These are phyloP conservation scores for Gymnoscelis rufifasciata DNA, from an alignment of 2,888 invertebrate species.

Conservation along the genomic window DNA sequence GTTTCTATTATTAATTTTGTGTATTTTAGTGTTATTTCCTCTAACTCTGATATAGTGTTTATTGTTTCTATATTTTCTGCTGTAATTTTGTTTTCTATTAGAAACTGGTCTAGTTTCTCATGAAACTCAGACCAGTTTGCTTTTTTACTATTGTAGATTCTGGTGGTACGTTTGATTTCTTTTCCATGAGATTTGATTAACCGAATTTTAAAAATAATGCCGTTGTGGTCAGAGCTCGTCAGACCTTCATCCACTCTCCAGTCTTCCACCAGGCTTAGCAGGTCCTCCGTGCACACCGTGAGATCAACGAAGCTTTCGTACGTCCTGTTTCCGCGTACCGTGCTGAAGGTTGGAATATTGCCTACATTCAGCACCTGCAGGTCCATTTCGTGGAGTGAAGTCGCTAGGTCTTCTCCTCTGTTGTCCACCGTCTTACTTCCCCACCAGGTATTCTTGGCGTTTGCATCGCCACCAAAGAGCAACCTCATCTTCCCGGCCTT, in stretches of 20 bases:
- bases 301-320: background rate
- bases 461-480: background rate
- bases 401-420: background rate
- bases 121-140: slow-evolving; percentile 10
- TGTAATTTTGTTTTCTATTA: slow-evolving; percentile 9
- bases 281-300: background rate
- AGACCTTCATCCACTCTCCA: background rate
- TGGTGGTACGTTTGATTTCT: slow-evolving; percentile 6
- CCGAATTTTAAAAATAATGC: background rate
- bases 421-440: background rate
- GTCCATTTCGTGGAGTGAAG: background rate
- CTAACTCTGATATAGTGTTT: too few relatives aligned
- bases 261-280: background rate
- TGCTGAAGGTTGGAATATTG: background rate
- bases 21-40: background rate
- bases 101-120: slow-evolving; percentile 13
- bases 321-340: background rate
- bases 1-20: slow-evolving; percentile 4
- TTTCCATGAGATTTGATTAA: background rate
- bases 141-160: slow-evolving; percentile 9
- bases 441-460: background rate
- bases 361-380: background rate
- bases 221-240: background rate
- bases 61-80: background rate
- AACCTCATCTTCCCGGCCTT: background rate